These are phyloP conservation scores for Drosophila sordidula DNA, from an alignment of 2,888 invertebrate species.

Conservation along the genomic window DNA sequence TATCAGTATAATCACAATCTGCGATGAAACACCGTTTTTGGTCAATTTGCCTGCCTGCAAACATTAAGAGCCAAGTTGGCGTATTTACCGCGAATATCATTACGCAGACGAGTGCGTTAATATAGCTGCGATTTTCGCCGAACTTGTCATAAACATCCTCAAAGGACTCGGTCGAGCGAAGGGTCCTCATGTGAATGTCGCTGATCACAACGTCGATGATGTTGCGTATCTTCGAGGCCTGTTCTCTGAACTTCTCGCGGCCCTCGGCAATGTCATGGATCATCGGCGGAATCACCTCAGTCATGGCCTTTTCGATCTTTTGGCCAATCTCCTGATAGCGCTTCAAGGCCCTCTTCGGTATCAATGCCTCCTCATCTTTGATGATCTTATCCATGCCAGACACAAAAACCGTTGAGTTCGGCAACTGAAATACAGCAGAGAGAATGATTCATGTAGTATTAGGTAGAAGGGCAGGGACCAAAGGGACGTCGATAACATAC, in stretches of 20 bases:
- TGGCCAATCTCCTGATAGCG: slow-evolving; percentile 16
- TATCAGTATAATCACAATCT: slow-evolving; percentile 89
- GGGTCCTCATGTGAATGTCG: slow-evolving; percentile 40
- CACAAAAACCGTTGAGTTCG: slow-evolving; percentile 23
- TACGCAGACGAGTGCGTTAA: slow-evolving; percentile 89
- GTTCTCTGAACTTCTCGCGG: slow-evolving; percentile 1
- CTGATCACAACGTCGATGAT: slow-evolving; percentile 31
- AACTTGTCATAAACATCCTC: slow-evolving; percentile 52
- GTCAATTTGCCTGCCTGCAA: background rate
- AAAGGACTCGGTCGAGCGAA: slow-evolving; percentile 42
- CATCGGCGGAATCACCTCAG: slow-evolving; percentile 7
- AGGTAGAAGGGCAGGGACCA: no score
- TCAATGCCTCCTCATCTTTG: rapidly evolving
- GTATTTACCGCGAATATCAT: slow-evolving; percentile 88
- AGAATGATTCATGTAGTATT: no score
- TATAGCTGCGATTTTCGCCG: slow-evolving; percentile 25
- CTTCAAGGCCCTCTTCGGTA: slow-evolving; percentile 22
- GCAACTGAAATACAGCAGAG: slow-evolving; percentile 31
- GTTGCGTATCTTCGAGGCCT: slow-evolving; percentile 19
- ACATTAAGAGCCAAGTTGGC: background rate
- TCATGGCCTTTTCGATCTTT: slow-evolving; percentile 15
- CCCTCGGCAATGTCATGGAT: slow-evolving; percentile 18
- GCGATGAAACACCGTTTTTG: slow-evolving; percentile 11
- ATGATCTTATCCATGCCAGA: slow-evolving; percentile 22
- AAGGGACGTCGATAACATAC: slow-evolving; percentile 12